These are phyloP conservation scores for Asteroscopus sphinx DNA, from an alignment of 2,888 invertebrate species.

Conservation along the genomic window DNA sequence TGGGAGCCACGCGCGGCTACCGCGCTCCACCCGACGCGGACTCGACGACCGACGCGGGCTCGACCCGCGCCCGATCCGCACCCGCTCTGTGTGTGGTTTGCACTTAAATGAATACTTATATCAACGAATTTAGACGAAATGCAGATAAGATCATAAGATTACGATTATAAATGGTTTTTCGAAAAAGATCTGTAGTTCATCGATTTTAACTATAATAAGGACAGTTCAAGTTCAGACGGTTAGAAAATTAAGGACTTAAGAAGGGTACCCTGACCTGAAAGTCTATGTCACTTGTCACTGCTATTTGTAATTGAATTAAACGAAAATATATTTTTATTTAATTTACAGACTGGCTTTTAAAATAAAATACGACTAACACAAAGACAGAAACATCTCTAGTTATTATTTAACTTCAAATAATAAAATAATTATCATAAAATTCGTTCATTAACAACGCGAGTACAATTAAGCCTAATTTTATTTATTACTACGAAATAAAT, in stretches of 20 bases:
- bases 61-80: too few relatives aligned
- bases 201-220: constrained; percentile 10
- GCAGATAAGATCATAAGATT: not conserved
- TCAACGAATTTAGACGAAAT: not conserved
- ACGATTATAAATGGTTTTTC: too few relatives aligned
- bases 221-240: constrained; percentile 17
- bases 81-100: too few relatives aligned
- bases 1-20: too few relatives aligned
- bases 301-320: constrained; percentile 1
- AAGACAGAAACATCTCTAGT: not conserved
- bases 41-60: too few relatives aligned
- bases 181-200: not conserved
- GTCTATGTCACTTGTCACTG: constrained; percentile 8
- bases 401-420: constrained; percentile 21
- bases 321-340: constrained; percentile 13
- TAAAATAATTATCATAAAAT: constrained; percentile 6
- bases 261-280: constrained; percentile 13
- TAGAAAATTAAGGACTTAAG: constrained; percentile 1
- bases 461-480: constrained; percentile 15
- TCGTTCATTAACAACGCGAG: constrained; percentile 11
- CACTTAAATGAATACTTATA: not conserved
- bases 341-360: constrained; percentile 3
- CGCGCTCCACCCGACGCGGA: too few relatives aligned
- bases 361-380: not conserved
- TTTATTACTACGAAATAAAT: constrained; percentile 27